Percentiles rank a stretch among this genome's conserved stretches.
Conservation (phyloP, 2,888 invertebrate species). For the Halocaridina rubra region DNA sequence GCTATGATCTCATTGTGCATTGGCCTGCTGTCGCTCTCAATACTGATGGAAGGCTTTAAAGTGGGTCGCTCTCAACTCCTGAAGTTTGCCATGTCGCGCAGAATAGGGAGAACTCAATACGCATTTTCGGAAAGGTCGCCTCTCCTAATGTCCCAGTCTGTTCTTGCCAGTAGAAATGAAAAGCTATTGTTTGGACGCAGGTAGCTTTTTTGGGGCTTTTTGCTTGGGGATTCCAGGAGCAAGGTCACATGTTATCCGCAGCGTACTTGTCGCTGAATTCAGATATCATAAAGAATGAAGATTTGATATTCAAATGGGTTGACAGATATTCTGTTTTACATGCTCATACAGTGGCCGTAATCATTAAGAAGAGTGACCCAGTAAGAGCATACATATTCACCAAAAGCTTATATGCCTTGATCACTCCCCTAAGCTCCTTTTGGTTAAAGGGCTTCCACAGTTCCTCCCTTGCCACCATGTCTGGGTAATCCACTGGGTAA, state of each 20-base stretch:
- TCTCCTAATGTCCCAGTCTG: constrained; percentile 25
- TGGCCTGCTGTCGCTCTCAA: constrained; percentile 34
- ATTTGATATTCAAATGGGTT: too few species aligned
- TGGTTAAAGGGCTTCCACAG: too few species aligned
- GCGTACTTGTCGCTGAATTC: neutral
- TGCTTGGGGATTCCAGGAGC: neutral
- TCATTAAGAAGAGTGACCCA: too few species aligned
- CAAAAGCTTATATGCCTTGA: too few species aligned
- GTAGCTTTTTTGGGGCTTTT: constrained; percentile 15
- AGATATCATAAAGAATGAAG: too few species aligned
- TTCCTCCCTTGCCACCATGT: too few species aligned
- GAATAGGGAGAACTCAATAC: constrained; percentile 16
- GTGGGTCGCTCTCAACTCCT: constrained; percentile 43
- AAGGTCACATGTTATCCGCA: neutral
- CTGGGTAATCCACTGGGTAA: too few species aligned
- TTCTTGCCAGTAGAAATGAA: constrained; percentile 31
- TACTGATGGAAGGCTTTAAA: constrained; percentile 48
- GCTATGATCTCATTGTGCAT: constrained; percentile 49
- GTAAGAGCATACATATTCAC: too few species aligned
- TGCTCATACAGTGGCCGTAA: too few species aligned
- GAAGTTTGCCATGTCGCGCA: constrained; percentile 22
- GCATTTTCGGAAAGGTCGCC: constrained; percentile 40
- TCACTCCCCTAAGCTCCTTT: too few species aligned
- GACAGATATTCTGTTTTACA: too few species aligned
- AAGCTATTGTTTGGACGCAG: constrained; percentile 39